These are phyloP conservation scores for Hiodon alosoides DNA, from an alignment of 2,113 vertebrate genomes.

Conservation along the genomic window DNA sequence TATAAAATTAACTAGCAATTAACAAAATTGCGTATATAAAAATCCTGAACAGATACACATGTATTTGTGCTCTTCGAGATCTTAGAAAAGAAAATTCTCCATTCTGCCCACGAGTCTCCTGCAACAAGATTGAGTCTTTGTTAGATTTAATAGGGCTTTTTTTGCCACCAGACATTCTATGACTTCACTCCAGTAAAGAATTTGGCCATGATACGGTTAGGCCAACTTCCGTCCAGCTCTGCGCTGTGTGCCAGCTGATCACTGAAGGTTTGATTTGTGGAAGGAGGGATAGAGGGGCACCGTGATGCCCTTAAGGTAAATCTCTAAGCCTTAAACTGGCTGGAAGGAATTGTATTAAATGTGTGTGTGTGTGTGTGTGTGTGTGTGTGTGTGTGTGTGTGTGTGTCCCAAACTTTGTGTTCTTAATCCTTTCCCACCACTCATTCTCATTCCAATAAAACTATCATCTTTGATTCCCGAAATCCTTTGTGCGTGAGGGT, in stretches of 20 bases:
- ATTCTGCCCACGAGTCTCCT: too few relatives aligned
- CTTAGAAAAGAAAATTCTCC: too few relatives aligned
- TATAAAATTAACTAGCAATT: too few relatives aligned
- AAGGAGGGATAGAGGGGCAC: neutral
- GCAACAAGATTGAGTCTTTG: too few relatives aligned
- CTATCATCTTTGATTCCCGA: constrained; percentile 7
- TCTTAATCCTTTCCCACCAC: constrained; percentile 10
- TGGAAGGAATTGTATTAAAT: neutral
- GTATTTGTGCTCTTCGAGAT: too few relatives aligned
- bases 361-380: neutral
- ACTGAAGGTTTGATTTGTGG: neutral
- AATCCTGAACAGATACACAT: too few relatives aligned
- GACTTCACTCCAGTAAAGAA: neutral
- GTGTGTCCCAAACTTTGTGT: neutral
- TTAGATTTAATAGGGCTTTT: neutral
- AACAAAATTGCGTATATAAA: too few relatives aligned
- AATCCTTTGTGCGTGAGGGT: neutral
- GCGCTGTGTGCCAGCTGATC: neutral
- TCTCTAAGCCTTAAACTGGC: constrained; percentile 4
- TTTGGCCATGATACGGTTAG: neutral
- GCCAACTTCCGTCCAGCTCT: neutral
- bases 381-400: neutral
- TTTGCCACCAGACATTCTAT: constrained; percentile 10
- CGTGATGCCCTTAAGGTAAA: neutral
- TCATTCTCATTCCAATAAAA: neutral